Conservation (phyloP, 2,797 vertebrate genomes). For the Nyctalus aviator region DNA sequence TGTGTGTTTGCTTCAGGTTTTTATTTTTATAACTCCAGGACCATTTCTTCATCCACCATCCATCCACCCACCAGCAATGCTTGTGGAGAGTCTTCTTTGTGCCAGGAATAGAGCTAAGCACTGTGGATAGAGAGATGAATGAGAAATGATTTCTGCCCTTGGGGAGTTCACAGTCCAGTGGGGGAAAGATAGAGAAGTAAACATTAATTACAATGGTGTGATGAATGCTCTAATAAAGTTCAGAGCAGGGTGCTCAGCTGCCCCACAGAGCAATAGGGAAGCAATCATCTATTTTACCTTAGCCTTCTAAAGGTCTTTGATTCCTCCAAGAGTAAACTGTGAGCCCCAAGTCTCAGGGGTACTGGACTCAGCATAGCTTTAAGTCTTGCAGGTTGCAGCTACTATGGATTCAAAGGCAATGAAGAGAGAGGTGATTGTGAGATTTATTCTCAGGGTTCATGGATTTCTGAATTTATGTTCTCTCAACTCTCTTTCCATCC, state of each 20-base stretch:
- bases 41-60: not conserved
- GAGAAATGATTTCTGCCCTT: conserved; percentile 47
- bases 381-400: conserved; percentile 32
- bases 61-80: not conserved
- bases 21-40: not conserved
- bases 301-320: conserved; percentile 62
- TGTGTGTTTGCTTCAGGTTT: conserved; percentile 14
- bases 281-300: conserved; percentile 59
- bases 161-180: conserved; percentile 11
- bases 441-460: conserved; percentile 30
- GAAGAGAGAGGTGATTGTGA: not conserved
- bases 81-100: not conserved
- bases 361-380: conserved; percentile 25
- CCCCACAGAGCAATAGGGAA: conserved; percentile 38
- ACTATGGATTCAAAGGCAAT: conserved; percentile 26
- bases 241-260: conserved; percentile 58
- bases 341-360: conserved; percentile 32
- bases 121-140: conserved; percentile 45
- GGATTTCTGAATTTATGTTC: conserved; percentile 51
- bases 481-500: not conserved
- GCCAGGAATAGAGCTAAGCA: not conserved
- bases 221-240: conserved; percentile 70
- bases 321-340: conserved; percentile 51
- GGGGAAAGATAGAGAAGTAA: not conserved
- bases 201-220: conserved; percentile 58